A percentile compares a stretch with the other conserved stretches of the same genome.
These are phyloP conservation scores for Holothuria glaberrima DNA, from an alignment of 35 echinoderm and acorn worm species.

Conservation along the genomic window DNA sequence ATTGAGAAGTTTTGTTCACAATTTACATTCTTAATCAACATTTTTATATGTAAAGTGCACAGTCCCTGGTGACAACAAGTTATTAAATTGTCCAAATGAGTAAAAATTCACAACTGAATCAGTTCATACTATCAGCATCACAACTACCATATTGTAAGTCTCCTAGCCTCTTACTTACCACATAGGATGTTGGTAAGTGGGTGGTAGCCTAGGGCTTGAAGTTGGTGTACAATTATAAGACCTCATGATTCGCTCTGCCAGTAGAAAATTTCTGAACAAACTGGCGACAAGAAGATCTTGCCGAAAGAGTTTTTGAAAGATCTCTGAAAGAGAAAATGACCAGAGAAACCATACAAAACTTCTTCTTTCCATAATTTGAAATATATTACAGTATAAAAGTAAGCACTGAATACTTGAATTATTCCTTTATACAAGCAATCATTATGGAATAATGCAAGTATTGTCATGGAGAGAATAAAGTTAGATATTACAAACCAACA, in stretches of 20 bases:
- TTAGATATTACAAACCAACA: not conserved
- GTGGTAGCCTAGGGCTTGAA: conserved; percentile 92
- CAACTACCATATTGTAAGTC: no score
- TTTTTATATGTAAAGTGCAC: no score
- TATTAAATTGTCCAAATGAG: no score
- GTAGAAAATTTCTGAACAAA: conserved; percentile 92
- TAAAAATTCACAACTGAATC: no score
- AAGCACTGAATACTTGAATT: not conserved
- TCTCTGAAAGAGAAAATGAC: conserved; percentile 72
- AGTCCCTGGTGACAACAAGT: no score
- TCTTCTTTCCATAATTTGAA: not conserved
- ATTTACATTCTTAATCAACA: no score
- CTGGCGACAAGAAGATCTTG: conserved; percentile 97
- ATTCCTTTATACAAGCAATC: not conserved
- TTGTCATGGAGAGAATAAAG: no score
- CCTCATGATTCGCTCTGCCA: conserved; percentile 96
- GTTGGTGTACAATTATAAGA: conserved; percentile 96
- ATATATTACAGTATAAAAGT: not conserved
- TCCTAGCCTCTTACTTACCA: conserved; percentile 71
- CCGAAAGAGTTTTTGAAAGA: conserved; percentile 98
- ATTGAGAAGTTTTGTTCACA: no score
- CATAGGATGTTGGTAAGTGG: conserved; percentile 98
- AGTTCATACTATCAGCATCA: no score
- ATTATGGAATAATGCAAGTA: not conserved
- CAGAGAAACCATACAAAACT: not conserved